Evolutionary conservation across 2,113 vertebrate species (phyloP), one percentile per base, ranked within the genome.

Genomic region (Salvator merianae): DNA sequence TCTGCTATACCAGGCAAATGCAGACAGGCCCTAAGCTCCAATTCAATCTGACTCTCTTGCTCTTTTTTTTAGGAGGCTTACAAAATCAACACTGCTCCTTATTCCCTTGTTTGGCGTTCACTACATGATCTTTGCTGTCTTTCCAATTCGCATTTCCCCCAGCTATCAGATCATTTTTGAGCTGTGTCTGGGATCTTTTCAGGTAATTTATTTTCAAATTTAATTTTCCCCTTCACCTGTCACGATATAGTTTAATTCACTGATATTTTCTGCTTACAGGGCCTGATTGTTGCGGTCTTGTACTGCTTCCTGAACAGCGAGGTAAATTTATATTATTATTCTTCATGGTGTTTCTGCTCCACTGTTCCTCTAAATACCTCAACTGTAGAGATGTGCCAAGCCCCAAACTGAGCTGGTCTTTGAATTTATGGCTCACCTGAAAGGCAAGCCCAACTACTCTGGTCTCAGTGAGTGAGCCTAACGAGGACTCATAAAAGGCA

Each of bases 251-350:
- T 81, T 78, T 81, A 89, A 93, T 80, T 88, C 34, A 86, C n/a
- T 10, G 68, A 16, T 71, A 7, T 84, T 66, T 47, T 91, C 47
- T 92, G 14, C 70, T 93, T 91, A 65, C 86, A 99, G 98, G 98
- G 98, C 24, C 84, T 98, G 63, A 97, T 98, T 68, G 98, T 99
- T 79, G 97, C 97, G 0, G 93, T 98, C 55, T 94, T 99, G 7
- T 99, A 99, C 86, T 98, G 98, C 87, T 98, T 99, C 92, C 93
- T 99, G 87, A 98, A 98, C 94, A 97, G 96, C 24, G 98, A 98
- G 93, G 98, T 98, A 94, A 96, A 97, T 92, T 79, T 62, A 77
- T 55, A 38, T 50, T 80, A n/a, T 90, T 88, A 4, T 36, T 32
- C 2, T 0, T 24, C 13, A 20, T 20, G 55, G 18, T 20, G 55